Evolutionary conservation across 2,113 vertebrate genomes (phyloP).

Genomic region (Cynocephalus volans): DNA sequence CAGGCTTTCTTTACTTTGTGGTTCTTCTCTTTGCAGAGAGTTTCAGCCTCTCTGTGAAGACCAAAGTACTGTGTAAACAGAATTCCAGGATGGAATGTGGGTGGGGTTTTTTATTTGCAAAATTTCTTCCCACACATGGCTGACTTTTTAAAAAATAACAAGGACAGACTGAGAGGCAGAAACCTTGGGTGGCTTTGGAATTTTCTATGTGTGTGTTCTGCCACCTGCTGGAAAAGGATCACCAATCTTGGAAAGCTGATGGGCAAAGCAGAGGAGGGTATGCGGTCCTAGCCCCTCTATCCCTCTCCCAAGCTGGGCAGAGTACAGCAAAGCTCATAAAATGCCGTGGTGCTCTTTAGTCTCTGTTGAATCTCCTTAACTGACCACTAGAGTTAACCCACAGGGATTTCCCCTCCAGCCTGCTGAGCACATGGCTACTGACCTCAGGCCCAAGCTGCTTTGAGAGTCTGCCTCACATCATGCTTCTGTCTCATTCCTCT

Average conservation of each 20-base stretch:
- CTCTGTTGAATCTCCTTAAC: background rate
- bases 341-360: background rate
- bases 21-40: conserved; percentile 32
- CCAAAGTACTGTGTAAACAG: conserved; percentile 36
- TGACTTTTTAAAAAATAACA: conserved; percentile 44
- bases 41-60: conserved; percentile 41
- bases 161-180: background rate
- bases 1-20: conserved; percentile 17
- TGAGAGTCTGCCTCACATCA: background rate
- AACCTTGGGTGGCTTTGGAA: conserved; percentile 54
- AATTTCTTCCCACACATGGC: conserved; percentile 26
- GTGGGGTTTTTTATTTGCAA: conserved; percentile 44
- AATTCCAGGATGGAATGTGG: conserved; percentile 27
- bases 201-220: conserved; percentile 83
- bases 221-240: conserved; percentile 84
- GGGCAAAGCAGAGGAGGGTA: background rate
- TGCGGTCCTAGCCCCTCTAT: background rate
- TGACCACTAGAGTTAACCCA: background rate
- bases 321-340: background rate
- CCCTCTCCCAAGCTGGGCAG: background rate
- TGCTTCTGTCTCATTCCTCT: background rate
- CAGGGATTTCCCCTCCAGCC: background rate
- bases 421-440: background rate
- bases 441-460: background rate
- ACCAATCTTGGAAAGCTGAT: conserved; percentile 55